Evolutionary conservation across 2,113 vertebrate species (phyloP).

Genomic region (Anser brachyrhynchus): DNA sequence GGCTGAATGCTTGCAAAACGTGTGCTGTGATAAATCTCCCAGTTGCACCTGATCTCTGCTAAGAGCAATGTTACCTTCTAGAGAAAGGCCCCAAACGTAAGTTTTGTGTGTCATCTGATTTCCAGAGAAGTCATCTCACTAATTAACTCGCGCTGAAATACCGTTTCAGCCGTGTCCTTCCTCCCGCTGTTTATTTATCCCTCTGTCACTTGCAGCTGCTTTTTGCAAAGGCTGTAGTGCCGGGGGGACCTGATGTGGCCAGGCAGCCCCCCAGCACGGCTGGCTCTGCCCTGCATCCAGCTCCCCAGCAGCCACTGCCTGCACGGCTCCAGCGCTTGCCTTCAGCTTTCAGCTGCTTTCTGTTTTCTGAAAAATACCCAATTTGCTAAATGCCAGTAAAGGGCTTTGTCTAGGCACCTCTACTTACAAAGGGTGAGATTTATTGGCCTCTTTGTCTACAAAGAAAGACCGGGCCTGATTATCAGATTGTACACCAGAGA

Average conservation of each 20-base stretch:
- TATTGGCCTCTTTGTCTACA: conserved; percentile 82
- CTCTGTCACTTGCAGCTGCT: neutral
- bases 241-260: neutral
- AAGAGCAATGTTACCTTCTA: neutral
- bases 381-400: conserved; percentile 79
- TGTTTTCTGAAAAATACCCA: conserved; percentile 62
- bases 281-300: rapidly evolving
- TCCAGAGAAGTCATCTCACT: neutral
- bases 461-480: conserved; percentile 76
- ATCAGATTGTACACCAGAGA: conserved; percentile 82
- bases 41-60: conserved; percentile 14
- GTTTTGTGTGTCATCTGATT: neutral
- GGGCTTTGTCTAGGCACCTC: conserved; percentile 77
- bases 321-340: neutral
- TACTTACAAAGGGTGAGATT: conserved; percentile 76
- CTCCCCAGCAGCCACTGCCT: neutral
- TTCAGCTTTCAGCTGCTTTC: conserved; percentile 19
- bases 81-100: neutral
- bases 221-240: neutral
- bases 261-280: neutral
- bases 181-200: too few relatives aligned
- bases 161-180: neutral
- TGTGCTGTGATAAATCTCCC: conserved; percentile 2
- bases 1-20: neutral
- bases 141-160: neutral